These are phyloP conservation scores for Buphagus erythrorhynchus DNA, from an alignment of 2,797 vertebrate species.

Conservation along the genomic window DNA sequence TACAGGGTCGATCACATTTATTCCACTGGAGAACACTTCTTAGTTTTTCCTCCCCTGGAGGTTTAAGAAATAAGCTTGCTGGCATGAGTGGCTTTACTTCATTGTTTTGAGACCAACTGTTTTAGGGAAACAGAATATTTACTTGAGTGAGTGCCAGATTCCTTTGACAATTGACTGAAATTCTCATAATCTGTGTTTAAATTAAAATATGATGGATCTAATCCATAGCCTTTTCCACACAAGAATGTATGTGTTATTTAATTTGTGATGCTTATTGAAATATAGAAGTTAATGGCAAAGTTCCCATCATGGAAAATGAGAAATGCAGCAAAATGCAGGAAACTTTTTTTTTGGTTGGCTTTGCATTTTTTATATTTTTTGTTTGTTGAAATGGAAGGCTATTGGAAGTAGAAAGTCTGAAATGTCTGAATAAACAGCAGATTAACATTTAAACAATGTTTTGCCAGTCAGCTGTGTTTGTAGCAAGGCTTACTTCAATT, in stretches of 20 bases:
- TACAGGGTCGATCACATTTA: background rate
- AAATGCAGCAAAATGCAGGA: background rate
- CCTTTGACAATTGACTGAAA: conserved; percentile 1
- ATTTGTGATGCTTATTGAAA: background rate
- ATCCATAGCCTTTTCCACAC: background rate
- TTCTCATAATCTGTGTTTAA: conserved; percentile 10
- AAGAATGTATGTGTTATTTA: background rate
- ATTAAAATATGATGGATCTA: conserved; percentile 20
- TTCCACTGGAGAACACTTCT: background rate
- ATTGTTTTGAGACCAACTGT: background rate
- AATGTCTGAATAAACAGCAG: conserved; percentile 56
- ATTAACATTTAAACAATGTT: conserved; percentile 68
- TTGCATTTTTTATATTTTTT: background rate
- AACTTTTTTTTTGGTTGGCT: background rate
- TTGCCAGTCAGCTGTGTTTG: conserved; percentile 42
- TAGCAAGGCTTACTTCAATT: conserved; percentile 42
- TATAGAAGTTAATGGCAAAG: background rate
- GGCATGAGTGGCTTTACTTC: background rate
- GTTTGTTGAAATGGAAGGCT: conserved; percentile 45
- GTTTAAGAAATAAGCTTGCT: background rate
- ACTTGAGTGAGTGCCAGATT: background rate
- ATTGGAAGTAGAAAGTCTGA: background rate
- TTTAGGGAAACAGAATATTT: conserved; percentile 30
- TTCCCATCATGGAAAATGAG: background rate
- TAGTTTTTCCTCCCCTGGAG: background rate